phyloP scores from a whole-genome alignment of 2,888 invertebrate genomes.

The Zelleria hepariella region DNA sequence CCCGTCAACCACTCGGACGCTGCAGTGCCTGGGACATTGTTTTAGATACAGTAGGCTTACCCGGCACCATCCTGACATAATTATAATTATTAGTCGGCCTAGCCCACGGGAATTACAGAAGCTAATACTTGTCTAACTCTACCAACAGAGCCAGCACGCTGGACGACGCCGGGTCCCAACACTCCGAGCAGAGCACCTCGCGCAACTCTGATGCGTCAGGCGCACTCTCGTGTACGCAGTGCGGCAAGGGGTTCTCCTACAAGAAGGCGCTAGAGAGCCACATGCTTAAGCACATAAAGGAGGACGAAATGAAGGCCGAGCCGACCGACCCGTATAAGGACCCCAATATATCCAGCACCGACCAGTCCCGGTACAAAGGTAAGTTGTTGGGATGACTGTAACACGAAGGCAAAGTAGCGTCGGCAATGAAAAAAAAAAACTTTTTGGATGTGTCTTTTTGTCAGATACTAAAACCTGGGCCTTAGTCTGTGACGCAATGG shows the following conservation, averaged over 20 bases:
- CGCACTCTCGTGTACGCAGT: constrained; percentile 37
- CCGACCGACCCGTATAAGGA: constrained; percentile 28
- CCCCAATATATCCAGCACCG: constrained; percentile 14
- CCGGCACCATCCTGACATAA: no score
- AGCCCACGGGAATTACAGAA: no score
- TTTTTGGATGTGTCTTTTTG: no score
- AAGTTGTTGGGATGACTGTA: no score
- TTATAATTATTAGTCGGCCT: no score
- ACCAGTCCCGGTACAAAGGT: background rate
- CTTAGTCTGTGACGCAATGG: no score
- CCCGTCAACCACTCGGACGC: no score
- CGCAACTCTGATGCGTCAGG: constrained; percentile 16
- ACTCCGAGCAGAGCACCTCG: constrained; percentile 30
- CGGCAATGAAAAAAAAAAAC: no score
- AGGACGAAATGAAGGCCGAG: constrained; percentile 35
- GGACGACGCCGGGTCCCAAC: constrained; percentile 37
- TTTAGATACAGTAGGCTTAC: no score
- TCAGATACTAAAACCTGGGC: no score
- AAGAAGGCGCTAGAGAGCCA: constrained; percentile 42
- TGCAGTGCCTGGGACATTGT: no score
- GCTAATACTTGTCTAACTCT: background rate
- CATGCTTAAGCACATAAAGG: constrained; percentile 29
- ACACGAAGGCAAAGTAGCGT: no score
- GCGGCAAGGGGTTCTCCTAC: constrained; percentile 54
- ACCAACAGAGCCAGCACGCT: constrained; percentile 39